Base-by-base conservation (phyloP, 2,888 invertebrate species). In the Xestia sexstrigata region DNA sequence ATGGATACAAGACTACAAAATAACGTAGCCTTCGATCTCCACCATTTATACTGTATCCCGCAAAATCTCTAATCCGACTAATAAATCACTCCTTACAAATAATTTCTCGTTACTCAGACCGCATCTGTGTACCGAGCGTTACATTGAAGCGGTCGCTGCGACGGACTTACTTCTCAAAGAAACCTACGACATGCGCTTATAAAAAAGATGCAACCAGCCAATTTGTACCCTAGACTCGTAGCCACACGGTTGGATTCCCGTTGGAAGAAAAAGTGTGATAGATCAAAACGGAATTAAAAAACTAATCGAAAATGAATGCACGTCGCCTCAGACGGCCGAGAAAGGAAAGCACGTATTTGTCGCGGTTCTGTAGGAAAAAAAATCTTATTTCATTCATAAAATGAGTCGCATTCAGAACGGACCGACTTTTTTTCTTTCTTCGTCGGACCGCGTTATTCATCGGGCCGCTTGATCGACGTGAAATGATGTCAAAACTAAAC, bases 361-460 rank as follows among this genome's bases (percentile, higher is more conserved):
- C 95, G 94, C 95, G 95, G 95, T 95, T 92, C 93, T 90, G 90
- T 91, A 89, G 87, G 89, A 92, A 95, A 95, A 72, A 91, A 96
- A 96, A 95, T 92, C 93, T 95, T 96, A 96, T 96, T 96, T 96
- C 96, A 96, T 96, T 96, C 96, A 96, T 96, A 96, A 96, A 96
- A 95, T 94, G 95, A 96, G 95, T 96, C 91, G 95, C 95, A 96
- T 96, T 96, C 93, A 96, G 94, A 90, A 91, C 89, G 88, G 85
- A 84, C 81, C 23, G 35, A 81, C 88, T 93, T 94, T 94, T 90
- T 87, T 83, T 78, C 82, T 85, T 89, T 84, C 84, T 68, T 66
- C 76, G 73, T 39, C 83, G 83, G 89, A 87, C 78, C 88, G 87
- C 90, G 87, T 87, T 90, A 89, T 89, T 89, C 89, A 91, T 87